Evolutionary conservation across 2,888 invertebrate genomes (phyloP).

Genomic region (Ariolimax columbianus): DNA sequence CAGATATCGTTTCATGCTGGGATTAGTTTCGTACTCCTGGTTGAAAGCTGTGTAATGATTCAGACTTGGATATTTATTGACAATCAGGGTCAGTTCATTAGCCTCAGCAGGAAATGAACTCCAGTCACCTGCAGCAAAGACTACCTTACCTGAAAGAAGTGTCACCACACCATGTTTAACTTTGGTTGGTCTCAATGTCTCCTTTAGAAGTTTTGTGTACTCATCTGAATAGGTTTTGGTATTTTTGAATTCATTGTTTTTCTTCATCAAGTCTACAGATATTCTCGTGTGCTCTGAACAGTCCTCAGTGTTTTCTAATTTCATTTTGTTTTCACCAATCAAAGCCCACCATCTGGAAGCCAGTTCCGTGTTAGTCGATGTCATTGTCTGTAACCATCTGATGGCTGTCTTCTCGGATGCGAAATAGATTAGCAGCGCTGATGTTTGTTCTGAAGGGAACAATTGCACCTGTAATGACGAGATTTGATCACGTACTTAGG

Average conservation of each 20-base stretch:
- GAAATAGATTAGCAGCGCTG: conserved; percentile 10
- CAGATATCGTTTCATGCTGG: neutral
- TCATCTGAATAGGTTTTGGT: neutral
- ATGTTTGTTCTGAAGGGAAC: neutral
- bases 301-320: neutral
- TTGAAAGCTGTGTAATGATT: neutral
- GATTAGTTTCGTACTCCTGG: neutral
- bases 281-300: neutral
- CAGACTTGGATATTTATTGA: neutral
- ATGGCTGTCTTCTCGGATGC: neutral
- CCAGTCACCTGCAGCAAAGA: conserved; percentile 26
- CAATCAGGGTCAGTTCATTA: conserved; percentile 1
- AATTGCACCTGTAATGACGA: neutral
- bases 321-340: conserved; percentile 11
- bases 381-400: conserved; percentile 29
- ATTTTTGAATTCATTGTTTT: neutral
- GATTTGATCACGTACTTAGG: too few relatives aligned
- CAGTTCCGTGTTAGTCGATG: neutral
- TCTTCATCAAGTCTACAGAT: neutral
- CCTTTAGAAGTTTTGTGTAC: neutral
- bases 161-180: neutral
- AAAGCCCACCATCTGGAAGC: conserved; percentile 7
- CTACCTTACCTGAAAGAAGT: neutral
- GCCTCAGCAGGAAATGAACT: neutral
- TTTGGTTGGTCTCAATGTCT: neutral